Conservation (phyloP, 2,888 invertebrate genomes). For the Lasioglossum malachurum region DNA sequence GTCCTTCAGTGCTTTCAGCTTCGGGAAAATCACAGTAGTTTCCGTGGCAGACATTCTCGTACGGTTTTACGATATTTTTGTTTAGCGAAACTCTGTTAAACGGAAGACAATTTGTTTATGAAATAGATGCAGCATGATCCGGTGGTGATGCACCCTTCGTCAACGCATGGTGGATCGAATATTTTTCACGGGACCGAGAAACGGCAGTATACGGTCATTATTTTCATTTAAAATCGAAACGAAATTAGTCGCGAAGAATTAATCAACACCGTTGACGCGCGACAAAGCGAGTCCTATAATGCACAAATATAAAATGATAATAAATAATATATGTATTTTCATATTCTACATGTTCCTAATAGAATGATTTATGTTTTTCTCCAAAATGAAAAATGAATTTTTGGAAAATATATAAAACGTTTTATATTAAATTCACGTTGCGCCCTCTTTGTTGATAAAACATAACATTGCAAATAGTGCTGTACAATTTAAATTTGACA, state of each 20-base stretch:
- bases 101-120: constrained; percentile 32
- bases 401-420: too few species aligned
- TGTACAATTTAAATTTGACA: too few species aligned
- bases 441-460: too few species aligned
- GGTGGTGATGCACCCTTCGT: constrained; percentile 16
- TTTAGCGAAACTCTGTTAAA: constrained; percentile 34
- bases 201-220: not conserved
- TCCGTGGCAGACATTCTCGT: constrained; percentile 90
- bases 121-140: constrained; percentile 18
- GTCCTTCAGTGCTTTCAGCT: constrained; percentile 97
- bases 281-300: constrained; percentile 32
- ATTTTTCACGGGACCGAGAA: not conserved
- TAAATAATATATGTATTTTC: too few species aligned
- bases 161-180: constrained; percentile 48
- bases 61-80: constrained; percentile 20
- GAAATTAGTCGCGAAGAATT: constrained; percentile 18
- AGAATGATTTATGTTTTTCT: too few species aligned
- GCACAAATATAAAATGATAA: too few species aligned
- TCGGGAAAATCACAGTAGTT: constrained; percentile 95
- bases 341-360: too few species aligned
- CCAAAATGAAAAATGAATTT: too few species aligned
- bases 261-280: constrained; percentile 45
- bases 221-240: constrained; percentile 29
- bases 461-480: too few species aligned
- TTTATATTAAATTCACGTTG: too few species aligned